These are phyloP conservation scores for Brachynemurus nebulosus DNA, from an alignment of 2,888 invertebrate species.

Conservation along the genomic window DNA sequence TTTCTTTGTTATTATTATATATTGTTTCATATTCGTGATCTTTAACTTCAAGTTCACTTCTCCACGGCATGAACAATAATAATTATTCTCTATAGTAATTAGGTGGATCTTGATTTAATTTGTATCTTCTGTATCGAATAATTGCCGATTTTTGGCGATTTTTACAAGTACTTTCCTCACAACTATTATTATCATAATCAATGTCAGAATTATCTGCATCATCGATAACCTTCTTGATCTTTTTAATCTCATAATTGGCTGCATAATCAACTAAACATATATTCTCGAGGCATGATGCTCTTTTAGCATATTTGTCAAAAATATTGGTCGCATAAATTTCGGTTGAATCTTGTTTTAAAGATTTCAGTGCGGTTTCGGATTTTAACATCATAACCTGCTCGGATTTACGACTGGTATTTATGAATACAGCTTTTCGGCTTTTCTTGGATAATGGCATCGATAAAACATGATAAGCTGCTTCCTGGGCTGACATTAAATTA, in stretches of 20 bases:
- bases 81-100: conserved; percentile 14
- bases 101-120: conserved; percentile 10
- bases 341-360: conserved; percentile 9
- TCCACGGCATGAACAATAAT: conserved; percentile 12
- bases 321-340: conserved; percentile 13
- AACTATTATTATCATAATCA: neutral
- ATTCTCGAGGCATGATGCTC: neutral
- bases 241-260: conserved; percentile 10
- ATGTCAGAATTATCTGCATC: conserved; percentile 8
- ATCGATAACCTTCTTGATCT: conserved; percentile 7
- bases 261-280: conserved; percentile 15
- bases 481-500: conserved; percentile 18
- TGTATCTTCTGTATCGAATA: conserved; percentile 11
- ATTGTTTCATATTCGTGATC: conserved; percentile 9
- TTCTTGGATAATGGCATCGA: conserved; percentile 16
- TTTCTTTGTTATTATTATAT: conserved; percentile 7
- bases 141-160: conserved; percentile 12
- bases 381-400: conserved; percentile 16
- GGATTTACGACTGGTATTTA: conserved; percentile 13
- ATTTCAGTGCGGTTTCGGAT: conserved; percentile 8
- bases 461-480: conserved; percentile 18
- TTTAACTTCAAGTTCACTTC: conserved; percentile 12
- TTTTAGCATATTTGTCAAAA: conserved; percentile 8
- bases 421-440: conserved; percentile 15
- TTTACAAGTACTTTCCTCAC: conserved; percentile 1